Evolutionary conservation across 2,113 vertebrate species (phyloP).

Genomic region (Oncorhynchus mykiss): DNA sequence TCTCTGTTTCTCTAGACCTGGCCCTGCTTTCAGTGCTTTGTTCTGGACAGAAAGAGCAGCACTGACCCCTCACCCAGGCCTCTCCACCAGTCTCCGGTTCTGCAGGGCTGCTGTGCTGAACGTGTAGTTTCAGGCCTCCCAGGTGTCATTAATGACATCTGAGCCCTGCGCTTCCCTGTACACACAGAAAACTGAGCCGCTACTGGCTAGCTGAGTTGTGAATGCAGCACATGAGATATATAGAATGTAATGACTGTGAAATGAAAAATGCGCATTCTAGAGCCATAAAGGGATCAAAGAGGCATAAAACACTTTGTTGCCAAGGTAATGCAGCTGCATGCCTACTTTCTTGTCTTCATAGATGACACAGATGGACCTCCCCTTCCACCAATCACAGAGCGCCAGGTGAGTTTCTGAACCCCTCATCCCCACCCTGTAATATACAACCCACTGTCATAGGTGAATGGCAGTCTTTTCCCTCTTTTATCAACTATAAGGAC

Average conservation of each 20-base stretch:
- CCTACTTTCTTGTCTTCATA: conserved; percentile 20
- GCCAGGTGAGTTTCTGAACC: conserved; percentile 55
- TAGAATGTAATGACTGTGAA: conserved; percentile 8
- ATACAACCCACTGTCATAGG: background rate
- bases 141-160: conserved; percentile 56
- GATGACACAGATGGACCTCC: conserved; percentile 40
- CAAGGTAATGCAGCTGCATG: background rate
- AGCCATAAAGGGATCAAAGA: no score
- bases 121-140: conserved; percentile 48
- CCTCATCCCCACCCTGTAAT: background rate
- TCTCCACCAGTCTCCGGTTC: conserved; percentile 3
- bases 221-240: background rate
- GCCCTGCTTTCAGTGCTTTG: conserved; percentile 5
- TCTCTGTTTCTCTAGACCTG: conserved; percentile 8
- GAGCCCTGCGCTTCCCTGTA: conserved; percentile 32
- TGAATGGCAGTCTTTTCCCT: background rate
- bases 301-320: background rate
- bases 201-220: conserved; percentile 2
- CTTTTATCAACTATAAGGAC: background rate
- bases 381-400: conserved; percentile 43
- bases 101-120: conserved; percentile 57
- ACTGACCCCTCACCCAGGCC: background rate
- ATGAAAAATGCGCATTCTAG: background rate
- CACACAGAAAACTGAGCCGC: conserved; percentile 2
- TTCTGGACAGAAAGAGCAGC: background rate